phyloP scores from a whole-genome alignment of 1,140 invertebrate genomes.

The Acromyrmex charruanus region DNA sequence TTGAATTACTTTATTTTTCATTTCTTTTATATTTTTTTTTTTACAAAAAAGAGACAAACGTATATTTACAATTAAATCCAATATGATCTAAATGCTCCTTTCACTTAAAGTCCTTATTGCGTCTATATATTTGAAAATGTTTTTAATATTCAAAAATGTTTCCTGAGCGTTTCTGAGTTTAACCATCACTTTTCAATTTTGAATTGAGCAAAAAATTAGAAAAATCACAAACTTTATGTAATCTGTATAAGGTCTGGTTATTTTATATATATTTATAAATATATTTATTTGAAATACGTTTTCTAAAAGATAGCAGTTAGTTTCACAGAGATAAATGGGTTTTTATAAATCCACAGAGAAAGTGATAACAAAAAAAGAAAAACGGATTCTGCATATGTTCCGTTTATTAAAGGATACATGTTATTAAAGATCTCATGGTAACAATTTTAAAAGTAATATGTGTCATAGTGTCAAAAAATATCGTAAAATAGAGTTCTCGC shows the following conservation, averaged over 20 bases:
- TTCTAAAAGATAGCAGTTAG: background rate
- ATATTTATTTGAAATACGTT: background rate
- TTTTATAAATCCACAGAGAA: background rate
- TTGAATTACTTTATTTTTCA: too few relatives aligned
- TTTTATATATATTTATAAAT: background rate
- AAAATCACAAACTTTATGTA: background rate
- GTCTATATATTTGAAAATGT: too few relatives aligned
- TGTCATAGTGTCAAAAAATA: background rate
- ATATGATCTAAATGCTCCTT: too few relatives aligned
- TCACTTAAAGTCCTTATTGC: too few relatives aligned
- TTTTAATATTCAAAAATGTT: too few relatives aligned
- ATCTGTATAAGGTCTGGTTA: too few relatives aligned
- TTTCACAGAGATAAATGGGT: background rate
- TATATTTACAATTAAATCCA: too few relatives aligned
- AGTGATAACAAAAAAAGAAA: background rate
- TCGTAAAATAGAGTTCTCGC: background rate
- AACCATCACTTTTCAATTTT: background rate
- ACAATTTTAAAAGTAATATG: slow-evolving; percentile 19
- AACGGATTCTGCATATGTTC: background rate
- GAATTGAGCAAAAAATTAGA: background rate
- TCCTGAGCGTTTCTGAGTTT: too few relatives aligned
- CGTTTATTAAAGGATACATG: background rate
- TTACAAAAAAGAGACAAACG: too few relatives aligned
- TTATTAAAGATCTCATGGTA: slow-evolving; percentile 3
- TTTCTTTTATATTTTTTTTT: too few relatives aligned